These are phyloP conservation scores for Drosophila nigrodunni DNA, from an alignment of 1,140 invertebrate genomes.

Conservation along the genomic window DNA sequence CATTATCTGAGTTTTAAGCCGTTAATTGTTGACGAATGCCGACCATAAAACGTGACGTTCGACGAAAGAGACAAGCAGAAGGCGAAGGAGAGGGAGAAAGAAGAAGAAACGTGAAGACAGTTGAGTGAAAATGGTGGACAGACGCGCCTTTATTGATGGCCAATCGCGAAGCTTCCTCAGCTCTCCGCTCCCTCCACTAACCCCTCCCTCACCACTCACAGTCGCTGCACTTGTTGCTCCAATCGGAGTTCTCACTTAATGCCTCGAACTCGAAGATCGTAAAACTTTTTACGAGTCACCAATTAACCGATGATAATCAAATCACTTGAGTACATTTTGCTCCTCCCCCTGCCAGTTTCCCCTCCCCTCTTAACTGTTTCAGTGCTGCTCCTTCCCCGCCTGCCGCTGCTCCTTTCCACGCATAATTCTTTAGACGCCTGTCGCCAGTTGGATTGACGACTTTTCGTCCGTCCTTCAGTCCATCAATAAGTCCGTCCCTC, in stretches of 20 bases:
- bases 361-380: background rate
- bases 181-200: background rate
- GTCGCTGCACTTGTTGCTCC: slow-evolving; percentile 53
- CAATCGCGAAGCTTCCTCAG: slow-evolving; percentile 10
- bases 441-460: slow-evolving; percentile 46
- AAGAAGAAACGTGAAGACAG: slow-evolving; percentile 37
- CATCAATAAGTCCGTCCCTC: background rate
- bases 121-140: slow-evolving; percentile 47
- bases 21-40: slow-evolving; percentile 58
- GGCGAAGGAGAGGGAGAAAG: too few species aligned
- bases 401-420: slow-evolving; percentile 41
- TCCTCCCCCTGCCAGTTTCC: slow-evolving; percentile 5
- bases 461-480: slow-evolving; percentile 28
- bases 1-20: slow-evolving; percentile 46
- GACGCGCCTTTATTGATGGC: slow-evolving; percentile 42
- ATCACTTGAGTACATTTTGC: slow-evolving; percentile 62
- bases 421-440: slow-evolving; percentile 51
- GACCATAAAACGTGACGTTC: slow-evolving; percentile 29
- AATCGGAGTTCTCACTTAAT: slow-evolving; percentile 47
- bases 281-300: slow-evolving; percentile 80
- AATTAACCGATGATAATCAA: slow-evolving; percentile 84
- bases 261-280: slow-evolving; percentile 51
- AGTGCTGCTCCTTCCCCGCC: background rate
- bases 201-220: background rate
- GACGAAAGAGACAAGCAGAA: background rate